A percentile compares a stretch with the other conserved stretches of the same genome.
Conservation (phyloP, 2,888 invertebrate genomes). For the Erebia ligea region DNA sequence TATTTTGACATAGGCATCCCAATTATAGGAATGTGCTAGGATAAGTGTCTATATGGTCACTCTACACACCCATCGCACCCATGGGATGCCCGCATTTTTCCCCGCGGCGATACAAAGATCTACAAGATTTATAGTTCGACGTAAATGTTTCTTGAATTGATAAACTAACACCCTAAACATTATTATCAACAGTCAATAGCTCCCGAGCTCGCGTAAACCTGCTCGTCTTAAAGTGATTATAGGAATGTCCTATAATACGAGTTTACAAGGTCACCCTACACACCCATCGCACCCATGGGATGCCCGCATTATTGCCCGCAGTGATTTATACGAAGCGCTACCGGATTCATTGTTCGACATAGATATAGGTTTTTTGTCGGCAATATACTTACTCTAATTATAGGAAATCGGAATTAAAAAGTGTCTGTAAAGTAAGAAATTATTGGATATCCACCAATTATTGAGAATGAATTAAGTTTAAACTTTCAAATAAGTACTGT, state of each 20-base stretch:
- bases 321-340: constrained; percentile 75
- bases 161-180: too few species aligned
- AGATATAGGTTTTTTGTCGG: constrained; percentile 23
- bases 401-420: constrained; percentile 11
- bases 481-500: neutral
- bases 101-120: constrained; percentile 65
- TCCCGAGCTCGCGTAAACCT: too few species aligned
- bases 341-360: constrained; percentile 48
- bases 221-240: too few species aligned
- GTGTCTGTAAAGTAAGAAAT: neutral
- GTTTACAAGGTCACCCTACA: neutral
- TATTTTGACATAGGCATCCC: too few species aligned
- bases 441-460: constrained; percentile 1
- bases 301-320: constrained; percentile 75
- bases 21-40: neutral
- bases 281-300: constrained; percentile 61
- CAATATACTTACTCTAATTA: constrained; percentile 12
- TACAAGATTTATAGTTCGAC: constrained; percentile 52
- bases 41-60: neutral
- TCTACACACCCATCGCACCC: constrained; percentile 54
- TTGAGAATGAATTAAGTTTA: neutral
- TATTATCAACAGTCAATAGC: too few species aligned
- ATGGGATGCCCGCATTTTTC: constrained; percentile 76
- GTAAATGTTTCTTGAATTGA: constrained; percentile 14
- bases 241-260: neutral